Base-by-base conservation (phyloP, 2,797 vertebrate species). In the Propithecus perrieri region DNA sequence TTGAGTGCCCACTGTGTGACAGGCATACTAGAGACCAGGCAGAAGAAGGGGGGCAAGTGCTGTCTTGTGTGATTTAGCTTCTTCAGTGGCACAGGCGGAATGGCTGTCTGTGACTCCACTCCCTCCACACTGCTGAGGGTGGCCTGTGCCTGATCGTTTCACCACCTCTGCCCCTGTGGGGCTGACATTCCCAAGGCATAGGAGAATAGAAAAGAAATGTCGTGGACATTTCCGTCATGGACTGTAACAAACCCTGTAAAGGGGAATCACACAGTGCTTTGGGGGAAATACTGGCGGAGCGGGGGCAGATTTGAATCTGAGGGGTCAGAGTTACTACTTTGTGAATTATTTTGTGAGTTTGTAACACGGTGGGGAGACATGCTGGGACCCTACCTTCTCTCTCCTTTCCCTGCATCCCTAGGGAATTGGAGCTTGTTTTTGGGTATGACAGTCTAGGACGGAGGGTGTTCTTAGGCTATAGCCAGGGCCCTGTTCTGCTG, bases 321-420 rank as follows among this genome's bases (percentile, higher is more conserved):
- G 3, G 20, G 61, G 86, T 81, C 72, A 48, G 71, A 80, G 55
- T 67, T 63, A 48, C 15, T 74, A 84, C 57, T 93, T 35, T 28
- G 75, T 93, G 92, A 94, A 33, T 78, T 78, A 76, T 30, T 71
- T 48, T 63, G 53, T 50, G 50, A 89, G 74, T 53, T 20, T 53
- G 50, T 55, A 55, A 76, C 17, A n/a, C 8, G 1, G 26, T 69
- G 33, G 43, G 14, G 67, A 69, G 50, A 22, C 28, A 43, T 80
- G 75, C 26, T 50, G 59, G 26, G 41, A 26, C 41, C 24, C 48
- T 18, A 1, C 75, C 43, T 61, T 10, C 30, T 10, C 63, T 61
- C n/a, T 35, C 59, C 1, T 50, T 69, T 4, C 9, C 13, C 28
- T 12, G 0, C 0, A 33, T 38, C 11, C 24, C 7, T 20, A 53